Conservation (phyloP, 2,113 vertebrate genomes). For the Sinocyclocheilus anophthalmus region DNA sequence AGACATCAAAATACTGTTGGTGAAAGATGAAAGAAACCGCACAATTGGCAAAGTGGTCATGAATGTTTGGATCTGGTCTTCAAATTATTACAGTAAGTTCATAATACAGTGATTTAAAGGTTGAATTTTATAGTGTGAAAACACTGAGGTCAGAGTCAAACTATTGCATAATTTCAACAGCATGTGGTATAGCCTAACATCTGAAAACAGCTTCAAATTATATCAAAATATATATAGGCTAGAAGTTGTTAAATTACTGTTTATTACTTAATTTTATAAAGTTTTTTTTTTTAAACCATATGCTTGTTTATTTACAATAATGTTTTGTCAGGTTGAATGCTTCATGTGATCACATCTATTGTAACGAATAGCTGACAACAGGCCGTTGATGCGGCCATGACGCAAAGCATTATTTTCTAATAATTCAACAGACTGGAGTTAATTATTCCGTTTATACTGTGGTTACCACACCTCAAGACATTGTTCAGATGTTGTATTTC, state of each 20-base stretch:
- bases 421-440: too few species aligned
- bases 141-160: neutral
- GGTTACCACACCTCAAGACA: too few species aligned
- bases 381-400: too few species aligned
- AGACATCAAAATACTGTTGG: neutral
- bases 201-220: too few species aligned
- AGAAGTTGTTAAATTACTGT: too few species aligned
- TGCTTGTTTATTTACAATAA: neutral
- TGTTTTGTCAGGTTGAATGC: neutral
- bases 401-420: too few species aligned
- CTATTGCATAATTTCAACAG: neutral
- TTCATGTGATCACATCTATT: neutral
- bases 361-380: too few species aligned
- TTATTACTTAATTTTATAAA: too few species aligned
- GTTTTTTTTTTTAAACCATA: too few species aligned
- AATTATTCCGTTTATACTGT: too few species aligned
- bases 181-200: neutral
- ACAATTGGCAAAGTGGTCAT: neutral
- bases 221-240: too few species aligned
- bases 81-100: neutral
- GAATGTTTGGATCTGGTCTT: neutral
- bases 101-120: neutral
- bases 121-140: neutral
- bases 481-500: too few species aligned
- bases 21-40: constrained; percentile 24